Conservation (phyloP, 1,140 invertebrate species). For the Macrobrachium rosenbergii region DNA sequence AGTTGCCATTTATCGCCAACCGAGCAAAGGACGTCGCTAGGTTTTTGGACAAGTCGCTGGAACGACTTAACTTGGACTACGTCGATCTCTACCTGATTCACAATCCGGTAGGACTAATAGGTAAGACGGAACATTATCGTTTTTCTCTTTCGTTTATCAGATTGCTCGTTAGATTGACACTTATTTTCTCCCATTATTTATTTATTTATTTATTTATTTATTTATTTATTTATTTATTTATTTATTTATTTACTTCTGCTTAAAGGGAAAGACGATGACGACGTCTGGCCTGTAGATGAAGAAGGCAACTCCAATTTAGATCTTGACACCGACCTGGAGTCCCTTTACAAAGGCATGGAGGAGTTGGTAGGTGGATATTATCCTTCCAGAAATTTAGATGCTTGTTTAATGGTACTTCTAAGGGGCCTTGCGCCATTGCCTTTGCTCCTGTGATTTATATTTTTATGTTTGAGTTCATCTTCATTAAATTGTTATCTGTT, state of each 20-base stretch:
- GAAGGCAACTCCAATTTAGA: background rate
- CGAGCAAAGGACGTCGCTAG: slow-evolving; percentile 8
- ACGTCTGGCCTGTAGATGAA: background rate
- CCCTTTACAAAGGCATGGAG: slow-evolving; percentile 6
- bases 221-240: background rate
- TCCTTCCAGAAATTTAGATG: too few relatives aligned
- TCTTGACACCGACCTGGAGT: background rate
- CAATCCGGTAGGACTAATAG: background rate
- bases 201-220: background rate
- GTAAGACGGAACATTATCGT: background rate
- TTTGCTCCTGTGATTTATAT: too few relatives aligned
- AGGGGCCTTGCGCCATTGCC: too few relatives aligned
- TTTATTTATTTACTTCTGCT: background rate
- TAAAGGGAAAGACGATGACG: slow-evolving; percentile 3
- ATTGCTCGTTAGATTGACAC: background rate
- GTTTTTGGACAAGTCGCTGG: slow-evolving; percentile 12
- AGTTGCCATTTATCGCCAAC: slow-evolving; percentile 21
- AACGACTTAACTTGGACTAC: background rate
- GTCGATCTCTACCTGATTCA: slow-evolving; percentile 44
- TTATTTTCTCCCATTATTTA: background rate
- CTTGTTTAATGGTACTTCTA: too few relatives aligned
- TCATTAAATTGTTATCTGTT: too few relatives aligned
- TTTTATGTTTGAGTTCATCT: too few relatives aligned
- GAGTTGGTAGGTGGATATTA: background rate
- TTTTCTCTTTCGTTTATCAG: too few relatives aligned